Evolutionary conservation across 1,140 invertebrate species (phyloP), one percentile per base, ranked within the genome.

Genomic region (Capitella teleta): DNA sequence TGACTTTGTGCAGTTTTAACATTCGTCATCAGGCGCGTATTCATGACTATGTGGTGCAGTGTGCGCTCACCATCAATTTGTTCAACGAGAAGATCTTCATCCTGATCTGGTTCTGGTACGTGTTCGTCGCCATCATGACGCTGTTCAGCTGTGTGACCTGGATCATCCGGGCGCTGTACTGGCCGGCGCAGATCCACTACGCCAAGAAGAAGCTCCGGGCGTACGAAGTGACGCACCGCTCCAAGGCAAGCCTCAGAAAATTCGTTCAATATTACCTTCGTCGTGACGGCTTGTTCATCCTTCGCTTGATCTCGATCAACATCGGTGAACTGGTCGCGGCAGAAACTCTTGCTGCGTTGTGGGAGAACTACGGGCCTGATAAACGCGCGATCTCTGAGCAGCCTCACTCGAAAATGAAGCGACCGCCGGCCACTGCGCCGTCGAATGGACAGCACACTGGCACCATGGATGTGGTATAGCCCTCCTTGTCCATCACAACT

Each of bases 1-100:
- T 77, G 10, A 77, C 76, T 10, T 65, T 77, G 55, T 77, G 76
- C 62, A 74, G 77, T 57, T 77, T 77, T 58, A 65, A 75, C 49
- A 74, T 77, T 21, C 65, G 76, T 28, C 70, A 74, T 47, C 74
- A 75, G 43, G 69, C 72, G 34, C 62, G 63, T 46, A 63, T 75
- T 32, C 70, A 76, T 49, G 68, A 70, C 44, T 74, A 78, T 56
- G 75, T 73, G 32, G 74, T 76, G 36, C 75, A 77, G 53, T 77
- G 75, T 57, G 74, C 76, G 16, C 73, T 77, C 24, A 76, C 76
- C 49, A 76, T 77, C 38, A 77, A 78, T 55, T 63, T 77, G 23
- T 77, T 77, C 61, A 76, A 77, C 55, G 76, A 77, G 56, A 77
- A 77, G 59, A 76, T 77, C 19, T 77, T 77, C 57, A 70, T 77